These are phyloP conservation scores for Epizoanthus illoricatus DNA, from an alignment of 92 coral and sea anemone species.

Conservation along the genomic window DNA sequence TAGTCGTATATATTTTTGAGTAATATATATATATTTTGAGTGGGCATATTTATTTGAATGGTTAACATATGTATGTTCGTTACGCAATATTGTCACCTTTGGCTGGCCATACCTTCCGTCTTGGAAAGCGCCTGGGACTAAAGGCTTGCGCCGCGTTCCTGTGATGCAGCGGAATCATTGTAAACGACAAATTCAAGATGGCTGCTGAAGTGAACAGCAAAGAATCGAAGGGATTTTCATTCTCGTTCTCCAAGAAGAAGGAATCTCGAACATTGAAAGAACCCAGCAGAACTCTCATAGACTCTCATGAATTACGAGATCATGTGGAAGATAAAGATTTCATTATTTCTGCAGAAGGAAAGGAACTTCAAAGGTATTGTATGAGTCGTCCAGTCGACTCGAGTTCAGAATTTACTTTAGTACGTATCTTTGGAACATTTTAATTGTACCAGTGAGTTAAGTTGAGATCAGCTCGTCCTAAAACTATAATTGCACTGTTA, in stretches of 20 bases:
- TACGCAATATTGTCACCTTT: too few relatives aligned
- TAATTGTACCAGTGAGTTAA: not conserved
- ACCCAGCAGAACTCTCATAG: conserved; percentile 20
- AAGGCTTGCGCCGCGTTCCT: not conserved
- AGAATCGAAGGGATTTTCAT: conserved; percentile 45
- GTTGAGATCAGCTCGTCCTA: not conserved
- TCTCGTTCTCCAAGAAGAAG: conserved; percentile 55
- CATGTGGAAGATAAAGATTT: conserved; percentile 68
- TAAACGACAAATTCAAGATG: conserved; percentile 26
- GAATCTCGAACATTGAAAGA: conserved; percentile 38
- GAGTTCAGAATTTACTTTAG: not conserved
- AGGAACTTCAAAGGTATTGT: conserved; percentile 70
- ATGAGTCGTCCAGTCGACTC: not conserved
- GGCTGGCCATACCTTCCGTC: too few relatives aligned
- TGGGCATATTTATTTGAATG: too few relatives aligned
- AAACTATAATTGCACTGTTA: too few relatives aligned
- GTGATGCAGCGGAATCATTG: conserved; percentile 2
- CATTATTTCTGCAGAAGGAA: conserved; percentile 92
- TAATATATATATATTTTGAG: too few relatives aligned
- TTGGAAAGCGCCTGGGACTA: not conserved
- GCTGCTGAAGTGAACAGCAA: conserved; percentile 25
- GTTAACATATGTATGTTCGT: too few relatives aligned
- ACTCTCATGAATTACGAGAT: conserved; percentile 16
- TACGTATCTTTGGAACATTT: too few relatives aligned
- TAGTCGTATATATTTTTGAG: too few relatives aligned